Evolutionary conservation across 2,888 invertebrate species (phyloP).

Genomic region (Scaptomyza caliginosa): DNA sequence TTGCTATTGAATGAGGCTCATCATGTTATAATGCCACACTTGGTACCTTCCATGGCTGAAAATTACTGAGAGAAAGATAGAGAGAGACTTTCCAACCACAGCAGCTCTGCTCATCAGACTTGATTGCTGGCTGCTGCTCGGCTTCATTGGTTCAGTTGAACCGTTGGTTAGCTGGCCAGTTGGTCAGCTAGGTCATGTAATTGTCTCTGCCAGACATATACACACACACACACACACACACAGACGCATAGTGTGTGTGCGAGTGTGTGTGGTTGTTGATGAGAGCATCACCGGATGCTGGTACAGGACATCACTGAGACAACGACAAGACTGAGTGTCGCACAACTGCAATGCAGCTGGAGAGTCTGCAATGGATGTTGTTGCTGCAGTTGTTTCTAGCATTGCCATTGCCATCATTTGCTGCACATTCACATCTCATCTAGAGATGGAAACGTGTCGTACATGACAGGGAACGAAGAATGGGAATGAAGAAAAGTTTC

Average conservation of each 20-base stretch:
- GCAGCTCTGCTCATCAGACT: conserved; percentile 34
- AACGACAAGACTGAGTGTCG: conserved; percentile 32
- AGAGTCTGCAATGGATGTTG: conserved; percentile 8
- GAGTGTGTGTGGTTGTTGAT: conserved; percentile 23
- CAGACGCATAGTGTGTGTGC: background rate
- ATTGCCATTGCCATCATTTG: conserved; percentile 27
- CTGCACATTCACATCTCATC: conserved; percentile 8
- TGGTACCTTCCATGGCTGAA: conserved; percentile 37
- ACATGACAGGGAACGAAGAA: background rate
- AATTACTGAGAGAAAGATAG: conserved; percentile 52
- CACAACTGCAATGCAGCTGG: conserved; percentile 26
- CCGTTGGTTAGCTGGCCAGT: conserved; percentile 40
- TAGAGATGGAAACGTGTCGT: conserved; percentile 1
- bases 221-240: conserved; percentile 19
- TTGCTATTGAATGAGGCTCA: conserved; percentile 69
- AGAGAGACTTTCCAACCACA: conserved; percentile 47
- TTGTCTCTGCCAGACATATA: conserved; percentile 56
- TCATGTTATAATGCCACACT: conserved; percentile 68
- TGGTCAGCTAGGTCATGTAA: conserved; percentile 59
- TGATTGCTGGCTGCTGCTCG: conserved; percentile 46
- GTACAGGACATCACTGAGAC: conserved; percentile 55
- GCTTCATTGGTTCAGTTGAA: conserved; percentile 2
- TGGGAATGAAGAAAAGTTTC: background rate
- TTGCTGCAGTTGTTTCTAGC: conserved; percentile 14
- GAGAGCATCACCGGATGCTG: conserved; percentile 42